Base-by-base conservation (phyloP, 2,888 invertebrate species). In the Malthinus seriepunctatus region DNA sequence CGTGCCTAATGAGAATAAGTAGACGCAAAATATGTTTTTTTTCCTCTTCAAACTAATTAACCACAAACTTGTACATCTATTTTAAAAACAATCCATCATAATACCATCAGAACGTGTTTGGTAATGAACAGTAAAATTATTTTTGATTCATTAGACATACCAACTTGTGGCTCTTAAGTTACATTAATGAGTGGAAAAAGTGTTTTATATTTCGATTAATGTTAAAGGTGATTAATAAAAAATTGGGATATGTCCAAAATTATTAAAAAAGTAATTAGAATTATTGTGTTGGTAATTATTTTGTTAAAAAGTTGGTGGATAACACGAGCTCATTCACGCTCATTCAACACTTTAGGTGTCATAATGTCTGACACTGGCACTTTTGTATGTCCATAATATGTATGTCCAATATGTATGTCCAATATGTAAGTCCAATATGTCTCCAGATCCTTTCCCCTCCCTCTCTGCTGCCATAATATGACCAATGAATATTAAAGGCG, bases 191-290 rank as follows among this genome's bases (percentile, higher is more conserved):
- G 23, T 23, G 38, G 37, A 12, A 38, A 32, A 50, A 11, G 35
- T 38, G 38, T 37, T 39, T 50, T 50, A 38, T 31, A 38, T 50
- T 50, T 50, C 49, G 23, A 38, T 38, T 50, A 50, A 50, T 38
- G 38, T 50, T 31, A 23, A 6, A 23, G 23, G 37, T 50, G 37
- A 50, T 50, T 50, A 50, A 50, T 50, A 50, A 38, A 12, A 38
- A n/a, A n/a, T n/a, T n/a, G n/a, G n/a, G n/a, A 31, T 38, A 50
- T 39, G 50, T 38, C 38, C 8, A 38, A 15, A 50, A 42, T 8
- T 42, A 42, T 42, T 42, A 42, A 15, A 23, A 15, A 15, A 42
- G 15, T 42, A 14, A 42, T 42, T 42, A 42, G 12, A 42, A 42
- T 42, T 42, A 42, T 14, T 42, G 39, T 14, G 10, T n/a, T 42